These are phyloP conservation scores for Platichthys flesus DNA, from an alignment of 2,113 vertebrate genomes.

Conservation along the genomic window DNA sequence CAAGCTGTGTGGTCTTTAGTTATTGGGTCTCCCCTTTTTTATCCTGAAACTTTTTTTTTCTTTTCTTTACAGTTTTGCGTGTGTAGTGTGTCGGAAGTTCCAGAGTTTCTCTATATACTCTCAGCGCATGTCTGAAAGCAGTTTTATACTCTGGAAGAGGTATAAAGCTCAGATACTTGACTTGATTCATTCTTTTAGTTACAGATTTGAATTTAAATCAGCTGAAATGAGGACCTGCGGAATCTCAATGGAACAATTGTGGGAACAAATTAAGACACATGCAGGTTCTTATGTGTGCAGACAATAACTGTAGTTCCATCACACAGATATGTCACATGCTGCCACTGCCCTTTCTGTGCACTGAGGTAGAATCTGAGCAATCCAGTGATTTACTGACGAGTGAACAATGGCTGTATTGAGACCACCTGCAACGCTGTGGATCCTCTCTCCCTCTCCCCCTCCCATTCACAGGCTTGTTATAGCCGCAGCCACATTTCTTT, in stretches of 20 bases:
- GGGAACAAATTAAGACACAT: neutral
- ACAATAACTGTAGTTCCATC: constrained; percentile 10
- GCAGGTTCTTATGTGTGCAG: neutral
- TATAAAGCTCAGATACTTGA: too few relatives aligned
- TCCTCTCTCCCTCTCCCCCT: neutral
- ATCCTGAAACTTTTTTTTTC: too few relatives aligned
- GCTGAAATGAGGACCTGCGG: too few relatives aligned
- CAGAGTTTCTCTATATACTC: too few relatives aligned
- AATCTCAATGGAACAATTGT: neutral
- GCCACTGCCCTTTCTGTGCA: neutral
- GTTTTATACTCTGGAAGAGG: too few relatives aligned
- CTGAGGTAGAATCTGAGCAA: constrained; percentile 28
- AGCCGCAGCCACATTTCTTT: constrained; percentile 9
- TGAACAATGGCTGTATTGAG: constrained; percentile 44
- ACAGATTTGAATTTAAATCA: too few relatives aligned
- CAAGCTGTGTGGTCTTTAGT: too few relatives aligned
- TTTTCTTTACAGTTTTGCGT: too few relatives aligned
- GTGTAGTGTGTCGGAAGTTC: too few relatives aligned
- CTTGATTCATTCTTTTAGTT: too few relatives aligned
- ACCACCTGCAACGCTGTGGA: constrained; percentile 13
- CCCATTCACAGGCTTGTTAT: constrained; percentile 1
- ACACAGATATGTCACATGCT: neutral
- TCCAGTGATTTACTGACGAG: constrained; percentile 27
- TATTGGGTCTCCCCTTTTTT: too few relatives aligned
- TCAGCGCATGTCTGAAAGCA: too few relatives aligned